phyloP scores from a whole-genome alignment of 2,888 invertebrate genomes.

The Balanococcus diminutus region DNA sequence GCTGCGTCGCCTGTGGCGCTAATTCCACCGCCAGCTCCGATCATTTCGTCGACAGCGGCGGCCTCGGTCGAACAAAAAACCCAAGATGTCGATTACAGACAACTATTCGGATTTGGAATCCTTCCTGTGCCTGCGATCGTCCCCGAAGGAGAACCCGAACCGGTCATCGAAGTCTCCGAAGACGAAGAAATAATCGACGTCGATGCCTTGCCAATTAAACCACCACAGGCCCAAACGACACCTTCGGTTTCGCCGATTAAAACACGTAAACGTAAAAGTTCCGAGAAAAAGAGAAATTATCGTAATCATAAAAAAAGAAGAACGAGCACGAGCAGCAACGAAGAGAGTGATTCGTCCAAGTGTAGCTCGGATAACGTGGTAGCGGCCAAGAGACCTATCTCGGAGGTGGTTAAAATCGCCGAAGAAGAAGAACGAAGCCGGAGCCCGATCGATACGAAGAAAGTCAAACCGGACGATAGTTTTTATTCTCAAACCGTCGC shows the following conservation, averaged over 20 bases:
- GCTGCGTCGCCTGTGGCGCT: neutral
- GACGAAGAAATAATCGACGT: neutral
- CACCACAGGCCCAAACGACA: neutral
- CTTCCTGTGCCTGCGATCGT: neutral
- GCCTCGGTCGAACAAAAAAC: constrained; percentile 21
- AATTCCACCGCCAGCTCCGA: constrained; percentile 14
- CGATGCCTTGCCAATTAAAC: neutral
- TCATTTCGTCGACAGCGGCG: neutral
- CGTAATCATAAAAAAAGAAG: neutral
- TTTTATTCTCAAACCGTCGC: constrained; percentile 18
- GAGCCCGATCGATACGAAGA: neutral
- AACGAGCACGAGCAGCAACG: neutral
- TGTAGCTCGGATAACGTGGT: neutral
- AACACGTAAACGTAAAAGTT: neutral
- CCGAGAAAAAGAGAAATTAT: neutral
- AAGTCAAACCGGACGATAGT: neutral
- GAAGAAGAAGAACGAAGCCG: neutral
- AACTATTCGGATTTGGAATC: constrained; percentile 29
- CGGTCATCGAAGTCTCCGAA: neutral
- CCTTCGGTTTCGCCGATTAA: neutral
- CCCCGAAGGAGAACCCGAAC: neutral
- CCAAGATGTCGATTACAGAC: constrained; percentile 49
- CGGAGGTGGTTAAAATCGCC: neutral
- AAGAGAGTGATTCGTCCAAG: neutral
- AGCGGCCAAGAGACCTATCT: neutral